These are phyloP conservation scores for Thalassarche chlororhynchos DNA, from an alignment of 2,113 vertebrate genomes.

Conservation along the genomic window DNA sequence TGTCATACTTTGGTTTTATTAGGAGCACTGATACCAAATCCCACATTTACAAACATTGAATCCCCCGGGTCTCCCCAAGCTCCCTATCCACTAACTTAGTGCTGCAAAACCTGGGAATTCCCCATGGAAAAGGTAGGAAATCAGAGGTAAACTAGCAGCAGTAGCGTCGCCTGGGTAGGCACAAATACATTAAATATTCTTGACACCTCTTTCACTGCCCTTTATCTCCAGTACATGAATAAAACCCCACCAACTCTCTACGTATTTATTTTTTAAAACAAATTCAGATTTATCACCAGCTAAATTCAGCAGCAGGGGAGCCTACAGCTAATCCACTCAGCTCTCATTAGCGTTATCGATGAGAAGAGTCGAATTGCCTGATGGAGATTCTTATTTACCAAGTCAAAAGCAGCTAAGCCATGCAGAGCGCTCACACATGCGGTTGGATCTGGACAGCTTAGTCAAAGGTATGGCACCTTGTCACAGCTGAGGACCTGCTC, in stretches of 20 bases:
- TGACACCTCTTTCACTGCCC: neutral
- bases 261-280: accelerated
- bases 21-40: neutral
- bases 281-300: neutral
- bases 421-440: accelerated
- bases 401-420: neutral
- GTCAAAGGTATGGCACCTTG: neutral
- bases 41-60: neutral
- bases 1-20: neutral
- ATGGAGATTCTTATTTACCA: neutral
- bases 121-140: neutral
- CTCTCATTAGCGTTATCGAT: neutral
- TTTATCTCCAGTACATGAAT: neutral
- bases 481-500: neutral
- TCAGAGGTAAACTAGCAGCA: neutral
- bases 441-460: neutral
- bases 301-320: neutral
- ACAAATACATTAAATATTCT: neutral
- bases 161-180: neutral
- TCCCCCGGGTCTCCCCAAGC: neutral
- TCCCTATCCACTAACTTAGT: neutral
- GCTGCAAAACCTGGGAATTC: neutral
- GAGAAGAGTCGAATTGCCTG: neutral
- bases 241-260: neutral
- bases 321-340: neutral